Percentiles rank a stretch among this genome's conserved stretches.
These are phyloP conservation scores for Suncus etruscus DNA, from an alignment of 2,113 vertebrate genomes.

Conservation along the genomic window DNA sequence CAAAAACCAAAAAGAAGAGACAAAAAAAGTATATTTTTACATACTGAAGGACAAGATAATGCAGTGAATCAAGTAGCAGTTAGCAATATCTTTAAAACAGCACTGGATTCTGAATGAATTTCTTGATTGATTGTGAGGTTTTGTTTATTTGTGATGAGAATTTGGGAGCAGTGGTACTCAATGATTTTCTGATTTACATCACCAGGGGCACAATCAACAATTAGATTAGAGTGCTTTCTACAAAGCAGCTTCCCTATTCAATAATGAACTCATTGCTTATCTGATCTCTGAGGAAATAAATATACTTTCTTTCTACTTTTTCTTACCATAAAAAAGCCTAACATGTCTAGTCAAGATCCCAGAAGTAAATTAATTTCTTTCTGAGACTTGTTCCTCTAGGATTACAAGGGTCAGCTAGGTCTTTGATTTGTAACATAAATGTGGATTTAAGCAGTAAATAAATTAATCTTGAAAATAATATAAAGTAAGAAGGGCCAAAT, in stretches of 20 bases:
- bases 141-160: neutral
- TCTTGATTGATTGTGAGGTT: constrained; percentile 20
- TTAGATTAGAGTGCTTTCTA: constrained; percentile 52
- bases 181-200: constrained; percentile 52
- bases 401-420: neutral
- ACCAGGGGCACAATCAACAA: neutral
- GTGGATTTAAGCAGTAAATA: neutral
- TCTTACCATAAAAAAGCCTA: neutral
- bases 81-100: neutral
- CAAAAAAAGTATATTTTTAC: neutral
- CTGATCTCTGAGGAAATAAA: constrained; percentile 4
- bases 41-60: neutral
- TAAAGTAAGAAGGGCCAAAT: no score
- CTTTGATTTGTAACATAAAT: constrained; percentile 13
- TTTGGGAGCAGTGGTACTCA: neutral
- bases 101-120: neutral
- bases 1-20: neutral
- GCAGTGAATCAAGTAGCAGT: neutral
- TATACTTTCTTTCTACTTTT: neutral
- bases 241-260: constrained; percentile 20
- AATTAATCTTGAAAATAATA: neutral
- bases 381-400: neutral
- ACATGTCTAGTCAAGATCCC: neutral
- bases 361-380: neutral
- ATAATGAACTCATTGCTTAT: neutral